Evolutionary conservation across 2,113 vertebrate species (phyloP).

Genomic region (Lepisosteus oculatus): DNA sequence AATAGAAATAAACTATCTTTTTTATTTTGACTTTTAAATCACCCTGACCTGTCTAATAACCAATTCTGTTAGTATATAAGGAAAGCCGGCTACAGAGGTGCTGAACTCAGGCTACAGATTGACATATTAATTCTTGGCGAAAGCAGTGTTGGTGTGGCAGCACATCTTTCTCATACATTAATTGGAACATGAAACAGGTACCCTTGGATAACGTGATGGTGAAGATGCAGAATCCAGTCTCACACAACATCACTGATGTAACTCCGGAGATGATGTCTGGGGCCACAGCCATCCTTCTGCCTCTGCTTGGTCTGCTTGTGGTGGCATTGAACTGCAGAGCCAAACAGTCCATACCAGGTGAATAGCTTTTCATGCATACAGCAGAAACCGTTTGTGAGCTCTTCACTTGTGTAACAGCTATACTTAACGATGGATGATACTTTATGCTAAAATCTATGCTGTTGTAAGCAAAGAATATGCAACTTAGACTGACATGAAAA

Average conservation of each 20-base stretch:
- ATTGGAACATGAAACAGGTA: neutral
- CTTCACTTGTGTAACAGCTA: no score
- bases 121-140: neutral
- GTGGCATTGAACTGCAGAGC: constrained; percentile 59
- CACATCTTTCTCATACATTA: neutral
- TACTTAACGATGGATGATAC: no score
- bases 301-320: constrained; percentile 69
- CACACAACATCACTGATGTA: constrained; percentile 51
- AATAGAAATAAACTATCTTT: constrained; percentile 35
- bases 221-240: constrained; percentile 53
- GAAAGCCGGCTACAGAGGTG: neutral
- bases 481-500: no score
- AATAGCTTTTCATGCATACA: constrained; percentile 17
- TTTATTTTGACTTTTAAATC: constrained; percentile 72
- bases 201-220: constrained; percentile 41
- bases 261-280: constrained; percentile 26
- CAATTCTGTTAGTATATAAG: constrained; percentile 50
- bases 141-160: neutral
- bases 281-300: constrained; percentile 58
- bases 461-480: no score
- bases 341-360: constrained; percentile 77
- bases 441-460: no score
- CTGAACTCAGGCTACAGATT: neutral
- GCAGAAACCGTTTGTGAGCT: neutral
- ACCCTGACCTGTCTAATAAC: constrained; percentile 58